phyloP scores from a whole-genome alignment of 2,888 invertebrate genomes.

The Beris chalybata region DNA sequence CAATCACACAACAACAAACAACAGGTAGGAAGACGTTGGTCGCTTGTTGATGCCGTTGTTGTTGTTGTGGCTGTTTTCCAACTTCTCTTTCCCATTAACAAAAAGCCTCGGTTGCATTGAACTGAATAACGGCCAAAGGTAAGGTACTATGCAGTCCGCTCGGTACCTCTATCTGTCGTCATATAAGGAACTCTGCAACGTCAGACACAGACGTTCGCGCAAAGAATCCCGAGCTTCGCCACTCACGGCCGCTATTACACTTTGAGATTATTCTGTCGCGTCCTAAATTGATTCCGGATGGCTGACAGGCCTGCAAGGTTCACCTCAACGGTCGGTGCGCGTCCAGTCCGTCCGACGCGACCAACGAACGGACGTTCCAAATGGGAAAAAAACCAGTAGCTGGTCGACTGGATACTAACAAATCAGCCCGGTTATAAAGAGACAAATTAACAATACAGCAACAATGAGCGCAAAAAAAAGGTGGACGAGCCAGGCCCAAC shows the following conservation, averaged over 20 bases:
- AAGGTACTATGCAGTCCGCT: too few relatives aligned
- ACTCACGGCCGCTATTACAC: conserved; percentile 27
- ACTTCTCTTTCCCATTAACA: too few relatives aligned
- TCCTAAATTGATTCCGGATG: conserved; percentile 21
- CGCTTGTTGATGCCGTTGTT: too few relatives aligned
- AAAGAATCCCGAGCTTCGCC: too few relatives aligned
- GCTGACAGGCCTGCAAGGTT: conserved; percentile 4
- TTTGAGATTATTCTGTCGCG: conserved; percentile 26
- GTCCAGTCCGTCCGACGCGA: background rate
- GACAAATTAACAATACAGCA: conserved; percentile 18
- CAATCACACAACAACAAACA: too few relatives aligned
- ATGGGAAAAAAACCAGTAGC: conserved; percentile 25
- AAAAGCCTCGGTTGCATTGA: too few relatives aligned
- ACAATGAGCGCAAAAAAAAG: conserved; percentile 1
- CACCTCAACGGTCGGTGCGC: background rate
- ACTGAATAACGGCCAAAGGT: too few relatives aligned
- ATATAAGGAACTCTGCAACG: too few relatives aligned
- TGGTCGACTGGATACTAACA: background rate
- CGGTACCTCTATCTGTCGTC: too few relatives aligned
- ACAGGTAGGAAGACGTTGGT: too few relatives aligned
- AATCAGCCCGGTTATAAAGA: background rate
- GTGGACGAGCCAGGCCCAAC: background rate
- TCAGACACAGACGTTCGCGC: too few relatives aligned
- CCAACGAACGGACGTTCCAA: conserved; percentile 1
- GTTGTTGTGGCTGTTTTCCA: too few relatives aligned